phyloP scores from a whole-genome alignment of 2,797 vertebrate species.

The Eospalax fontanierii region DNA sequence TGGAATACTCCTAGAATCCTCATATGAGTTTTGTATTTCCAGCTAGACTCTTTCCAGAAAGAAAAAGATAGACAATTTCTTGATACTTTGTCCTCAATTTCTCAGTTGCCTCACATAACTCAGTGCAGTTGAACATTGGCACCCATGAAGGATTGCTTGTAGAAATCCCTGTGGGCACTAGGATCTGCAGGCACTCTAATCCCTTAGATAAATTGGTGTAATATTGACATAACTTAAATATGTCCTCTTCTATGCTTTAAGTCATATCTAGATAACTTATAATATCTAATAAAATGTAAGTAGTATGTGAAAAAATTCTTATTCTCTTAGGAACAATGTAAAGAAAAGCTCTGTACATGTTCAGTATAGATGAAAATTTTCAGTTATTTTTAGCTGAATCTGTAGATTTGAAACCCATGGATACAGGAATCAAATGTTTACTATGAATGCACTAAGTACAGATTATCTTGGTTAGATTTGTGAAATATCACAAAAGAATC shows the following conservation, averaged over 20 bases:
- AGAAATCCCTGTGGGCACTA: background rate
- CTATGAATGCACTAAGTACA: background rate
- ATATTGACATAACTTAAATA: background rate
- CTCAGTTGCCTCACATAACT: background rate
- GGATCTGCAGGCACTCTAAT: background rate
- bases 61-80: background rate
- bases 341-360: background rate
- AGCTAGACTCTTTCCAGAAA: background rate
- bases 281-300: background rate
- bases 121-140: background rate
- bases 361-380: background rate
- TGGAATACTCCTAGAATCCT: slow-evolving; percentile 27
- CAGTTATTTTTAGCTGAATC: background rate
- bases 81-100: background rate
- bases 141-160: background rate
- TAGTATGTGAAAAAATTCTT: background rate
- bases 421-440: background rate
- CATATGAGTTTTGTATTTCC: background rate
- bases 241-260: background rate
- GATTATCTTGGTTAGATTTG: slow-evolving; percentile 54
- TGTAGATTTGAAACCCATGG: background rate
- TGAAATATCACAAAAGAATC: background rate
- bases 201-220: background rate
- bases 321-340: background rate
- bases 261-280: background rate